phyloP scores from a whole-genome alignment of 2,113 vertebrate species.

The Deroptyus accipitrinus region DNA sequence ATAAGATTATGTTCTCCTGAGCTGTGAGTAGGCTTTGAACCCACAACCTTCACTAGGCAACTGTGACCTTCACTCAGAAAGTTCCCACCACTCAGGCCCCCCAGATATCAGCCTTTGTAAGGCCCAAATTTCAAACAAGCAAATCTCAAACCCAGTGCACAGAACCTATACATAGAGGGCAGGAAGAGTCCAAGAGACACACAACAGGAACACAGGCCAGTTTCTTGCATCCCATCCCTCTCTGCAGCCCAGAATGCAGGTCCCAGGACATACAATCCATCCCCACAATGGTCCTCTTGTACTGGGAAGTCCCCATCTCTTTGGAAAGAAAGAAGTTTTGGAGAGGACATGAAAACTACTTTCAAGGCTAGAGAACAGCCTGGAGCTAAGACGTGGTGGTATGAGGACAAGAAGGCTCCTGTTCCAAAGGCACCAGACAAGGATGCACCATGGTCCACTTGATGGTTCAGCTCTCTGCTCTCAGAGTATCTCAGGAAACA shows the following conservation, averaged over 20 bases:
- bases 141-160: not conserved
- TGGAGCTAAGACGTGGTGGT: rapidly evolving
- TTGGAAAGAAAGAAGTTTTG: not conserved
- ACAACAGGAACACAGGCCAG: not conserved
- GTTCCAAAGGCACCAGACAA: not conserved
- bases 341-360: not conserved
- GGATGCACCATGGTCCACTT: not conserved
- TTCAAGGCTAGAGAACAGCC: not conserved
- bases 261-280: not conserved
- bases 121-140: not conserved
- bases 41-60: not conserved
- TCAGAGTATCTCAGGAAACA: not conserved
- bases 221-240: not conserved
- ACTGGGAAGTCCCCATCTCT: not conserved
- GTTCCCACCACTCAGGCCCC: not conserved
- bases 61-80: not conserved
- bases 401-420: not conserved
- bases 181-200: not conserved
- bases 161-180: not conserved
- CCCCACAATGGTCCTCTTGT: not conserved
- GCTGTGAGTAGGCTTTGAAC: not conserved
- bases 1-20: not conserved
- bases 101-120: not conserved
- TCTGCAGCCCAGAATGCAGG: not conserved
- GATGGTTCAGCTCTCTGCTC: not conserved